Evolutionary conservation across 2,888 invertebrate species (phyloP).

Genomic region (Amblyjoppa fuscipennis): DNA sequence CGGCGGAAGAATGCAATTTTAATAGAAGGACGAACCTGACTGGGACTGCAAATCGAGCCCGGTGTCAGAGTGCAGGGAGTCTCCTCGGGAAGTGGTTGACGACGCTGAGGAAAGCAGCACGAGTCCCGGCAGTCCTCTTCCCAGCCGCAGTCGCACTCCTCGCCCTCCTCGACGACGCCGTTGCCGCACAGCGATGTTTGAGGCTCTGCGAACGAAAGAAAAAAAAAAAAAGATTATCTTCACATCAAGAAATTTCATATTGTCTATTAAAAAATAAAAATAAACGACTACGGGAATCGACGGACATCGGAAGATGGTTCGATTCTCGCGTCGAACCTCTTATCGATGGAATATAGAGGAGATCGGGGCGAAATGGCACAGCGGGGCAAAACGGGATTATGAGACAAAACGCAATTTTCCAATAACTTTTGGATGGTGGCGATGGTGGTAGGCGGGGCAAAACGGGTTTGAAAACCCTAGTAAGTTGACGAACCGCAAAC

Average conservation of each 20-base stretch:
- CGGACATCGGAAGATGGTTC: conserved; percentile 21
- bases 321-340: not conserved
- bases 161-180: conserved; percentile 98
- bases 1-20: conserved; percentile 11
- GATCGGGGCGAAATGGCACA: no score
- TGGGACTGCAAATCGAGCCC: conserved; percentile 92
- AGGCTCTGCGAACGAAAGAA: conserved; percentile 88
- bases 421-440: no score
- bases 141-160: conserved; percentile 99
- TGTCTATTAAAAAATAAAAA: conserved; percentile 2
- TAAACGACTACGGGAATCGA: not conserved
- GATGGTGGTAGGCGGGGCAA: no score
- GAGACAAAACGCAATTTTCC: no score
- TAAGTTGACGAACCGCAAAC: no score
- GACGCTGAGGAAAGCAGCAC: conserved; percentile 96
- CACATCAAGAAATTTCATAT: not conserved
- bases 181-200: conserved; percentile 99
- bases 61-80: conserved; percentile 95
- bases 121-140: conserved; percentile 97
- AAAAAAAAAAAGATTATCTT: not conserved
- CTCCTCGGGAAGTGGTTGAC: conserved; percentile 91
- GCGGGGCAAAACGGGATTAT: no score
- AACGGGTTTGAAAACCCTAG: no score
- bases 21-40: conserved; percentile 88
- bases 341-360: not conserved